Conservation (phyloP, 2,797 vertebrate species). For the Enteromius trimaculatus region DNA sequence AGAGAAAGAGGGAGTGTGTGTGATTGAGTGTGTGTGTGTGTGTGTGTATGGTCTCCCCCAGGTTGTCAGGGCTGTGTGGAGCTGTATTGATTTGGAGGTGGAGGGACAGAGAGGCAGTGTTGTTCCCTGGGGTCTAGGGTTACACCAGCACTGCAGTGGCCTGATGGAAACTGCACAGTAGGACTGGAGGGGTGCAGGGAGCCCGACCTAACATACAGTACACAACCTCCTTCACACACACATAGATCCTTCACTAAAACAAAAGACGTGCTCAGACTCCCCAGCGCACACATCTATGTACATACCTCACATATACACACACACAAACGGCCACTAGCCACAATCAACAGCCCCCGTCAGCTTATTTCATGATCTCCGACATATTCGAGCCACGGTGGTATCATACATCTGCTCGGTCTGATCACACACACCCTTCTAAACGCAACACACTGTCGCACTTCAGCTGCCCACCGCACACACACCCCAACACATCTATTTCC, state of each 20-base stretch:
- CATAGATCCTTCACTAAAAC: constrained; percentile 37
- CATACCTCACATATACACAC: neutral
- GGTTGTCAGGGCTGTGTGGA: constrained; percentile 69
- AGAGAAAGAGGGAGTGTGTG: neutral
- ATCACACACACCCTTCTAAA: constrained; percentile 43
- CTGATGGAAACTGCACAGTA: constrained; percentile 72
- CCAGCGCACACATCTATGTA: constrained; percentile 15
- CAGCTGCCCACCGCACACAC: constrained; percentile 1
- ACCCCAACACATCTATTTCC: constrained; percentile 40
- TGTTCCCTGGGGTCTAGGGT: constrained; percentile 70
- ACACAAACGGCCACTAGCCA: constrained; percentile 21
- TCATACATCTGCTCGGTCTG: constrained; percentile 42
- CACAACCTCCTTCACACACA: constrained; percentile 39
- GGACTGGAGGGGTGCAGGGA: constrained; percentile 55
- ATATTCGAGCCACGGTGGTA: constrained; percentile 30
- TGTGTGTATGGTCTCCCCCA: constrained; percentile 61
- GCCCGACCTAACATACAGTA: constrained; percentile 41
- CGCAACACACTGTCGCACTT: constrained; percentile 22
- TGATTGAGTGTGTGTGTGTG: constrained; percentile 18
- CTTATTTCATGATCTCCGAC: constrained; percentile 33
- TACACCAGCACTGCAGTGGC: constrained; percentile 69
- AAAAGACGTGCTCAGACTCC: constrained; percentile 27
- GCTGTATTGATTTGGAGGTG: constrained; percentile 74
- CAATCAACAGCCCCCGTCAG: constrained; percentile 30
- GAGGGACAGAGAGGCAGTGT: constrained; percentile 62